Evolutionary conservation across 35 echinoderm and acorn worm genomes (phyloP), one percentile per base, ranked within the genome.

Genomic region (Ptychodera flava): DNA sequence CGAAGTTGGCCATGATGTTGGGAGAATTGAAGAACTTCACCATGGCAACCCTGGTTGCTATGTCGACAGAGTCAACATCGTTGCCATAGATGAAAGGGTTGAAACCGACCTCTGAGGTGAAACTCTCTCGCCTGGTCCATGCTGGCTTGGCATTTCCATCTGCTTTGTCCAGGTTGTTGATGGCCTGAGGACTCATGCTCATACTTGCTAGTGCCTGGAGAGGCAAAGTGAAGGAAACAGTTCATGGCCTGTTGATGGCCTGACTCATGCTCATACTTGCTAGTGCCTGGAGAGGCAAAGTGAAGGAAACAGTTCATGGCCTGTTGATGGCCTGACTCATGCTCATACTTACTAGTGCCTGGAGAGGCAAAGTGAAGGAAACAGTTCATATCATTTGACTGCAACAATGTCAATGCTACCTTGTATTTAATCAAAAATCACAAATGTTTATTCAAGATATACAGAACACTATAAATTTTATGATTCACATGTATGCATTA

Each of bases 31-130:
- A 85, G 79, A 93, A 97, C 84, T 93, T 93, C 16, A 93, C 95
- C 89, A 97, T 97, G 0, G 95, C 95, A 1, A 91, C 92, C 31
- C 95, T 87, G 15, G 95, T 97, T 16, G 95, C 95, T n/a, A 97
- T 92, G 53, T 97, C 95, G 14, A 97, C 95, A 28, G 95, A 93
- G 75, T 93, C 95, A 28, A 97, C 95, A 80, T 97, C 95, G 36
- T 91, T 97, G 29, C 92, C 95, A 64, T 89, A 97, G 84, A 97
- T 93, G 85, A 93, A 93, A 16, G 90, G 89, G 37, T 91, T 91
- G 90, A 93, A 93, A 30, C 85, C 87, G 16, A 85, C 93, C 30
- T 97, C 92, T 34, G 77, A 80, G 32, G 37, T 12, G 35, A 83
- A 83, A 16, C 37, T 36, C 0, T 83, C 82, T 16, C 33, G 16